Evolutionary conservation across 2,797 vertebrate species (phyloP).

Genomic region (Pseudotriccus pelzelni): DNA sequence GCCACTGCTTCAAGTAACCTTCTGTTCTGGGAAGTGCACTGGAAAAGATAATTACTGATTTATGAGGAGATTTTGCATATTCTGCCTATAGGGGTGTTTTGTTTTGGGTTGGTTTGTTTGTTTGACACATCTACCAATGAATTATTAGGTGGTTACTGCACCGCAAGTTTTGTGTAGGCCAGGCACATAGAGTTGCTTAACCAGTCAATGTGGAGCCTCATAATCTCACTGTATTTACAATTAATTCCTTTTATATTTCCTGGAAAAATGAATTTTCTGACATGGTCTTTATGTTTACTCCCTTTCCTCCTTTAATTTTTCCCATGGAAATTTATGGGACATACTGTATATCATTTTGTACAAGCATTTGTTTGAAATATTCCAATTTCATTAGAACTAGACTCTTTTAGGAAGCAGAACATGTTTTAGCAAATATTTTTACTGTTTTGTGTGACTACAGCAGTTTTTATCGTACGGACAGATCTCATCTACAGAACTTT

Average conservation of each 20-base stretch:
- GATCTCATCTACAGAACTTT: not conserved
- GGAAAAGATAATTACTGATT: slow-evolving; percentile 12
- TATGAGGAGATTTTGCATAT: not conserved
- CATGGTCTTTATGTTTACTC: not conserved
- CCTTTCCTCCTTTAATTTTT: not conserved
- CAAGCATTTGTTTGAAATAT: not conserved
- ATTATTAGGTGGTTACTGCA: slow-evolving; percentile 3
- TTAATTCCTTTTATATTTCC: not conserved
- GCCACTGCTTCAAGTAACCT: not conserved
- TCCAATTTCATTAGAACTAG: not conserved
- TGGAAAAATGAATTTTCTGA: not conserved
- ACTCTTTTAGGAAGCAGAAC: not conserved
- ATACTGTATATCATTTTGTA: not conserved
- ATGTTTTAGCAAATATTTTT: not conserved
- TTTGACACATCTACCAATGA: not conserved
- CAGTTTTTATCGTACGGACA: not conserved
- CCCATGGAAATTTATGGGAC: not conserved
- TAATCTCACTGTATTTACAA: not conserved
- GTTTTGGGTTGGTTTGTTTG: not conserved
- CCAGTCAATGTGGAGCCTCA: not conserved
- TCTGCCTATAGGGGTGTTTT: not conserved
- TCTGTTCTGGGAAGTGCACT: slow-evolving; percentile 2
- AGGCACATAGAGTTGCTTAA: not conserved
- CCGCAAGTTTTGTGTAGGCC: not conserved
- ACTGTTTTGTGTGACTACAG: not conserved